phyloP scores from a whole-genome alignment of 2,113 vertebrate species.

The Microcebus tavaratra region DNA sequence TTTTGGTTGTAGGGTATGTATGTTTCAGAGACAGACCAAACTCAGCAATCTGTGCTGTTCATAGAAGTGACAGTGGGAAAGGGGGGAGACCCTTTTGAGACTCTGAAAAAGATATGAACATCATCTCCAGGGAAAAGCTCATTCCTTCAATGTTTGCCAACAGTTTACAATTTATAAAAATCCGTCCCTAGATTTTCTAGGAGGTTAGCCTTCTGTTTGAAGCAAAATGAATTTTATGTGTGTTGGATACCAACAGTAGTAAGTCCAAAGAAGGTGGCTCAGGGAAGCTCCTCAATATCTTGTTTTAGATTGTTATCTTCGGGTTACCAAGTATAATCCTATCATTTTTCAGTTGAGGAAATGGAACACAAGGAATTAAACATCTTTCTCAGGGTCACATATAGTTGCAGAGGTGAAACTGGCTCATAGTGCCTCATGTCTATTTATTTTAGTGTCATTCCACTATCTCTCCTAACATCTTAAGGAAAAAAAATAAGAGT shows the following conservation, averaged over 20 bases:
- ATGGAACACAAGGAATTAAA: background rate
- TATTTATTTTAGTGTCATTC: conserved; percentile 22
- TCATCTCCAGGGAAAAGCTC: background rate
- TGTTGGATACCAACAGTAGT: background rate
- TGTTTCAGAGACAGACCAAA: conserved; percentile 1
- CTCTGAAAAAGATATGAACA: background rate
- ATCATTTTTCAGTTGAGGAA: background rate
- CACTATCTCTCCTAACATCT: background rate
- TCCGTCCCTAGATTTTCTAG: background rate
- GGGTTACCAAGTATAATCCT: background rate
- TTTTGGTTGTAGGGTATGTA: background rate
- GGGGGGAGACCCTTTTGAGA: background rate
- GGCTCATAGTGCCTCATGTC: background rate
- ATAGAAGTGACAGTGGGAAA: background rate
- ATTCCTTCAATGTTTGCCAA: conserved; percentile 27
- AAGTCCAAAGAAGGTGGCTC: background rate
- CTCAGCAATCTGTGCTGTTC: background rate
- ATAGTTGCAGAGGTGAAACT: background rate
- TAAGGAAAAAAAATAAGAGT: background rate
- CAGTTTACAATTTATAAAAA: conserved; percentile 35
- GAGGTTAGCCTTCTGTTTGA: background rate
- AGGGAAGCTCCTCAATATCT: too few species aligned
- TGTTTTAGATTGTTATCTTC: background rate
- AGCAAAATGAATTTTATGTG: background rate
- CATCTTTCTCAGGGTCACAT: background rate